Evolutionary conservation across 1,140 invertebrate species (phyloP), one percentile per base, ranked within the genome.

Genomic region (Drosophila biarmipes): DNA sequence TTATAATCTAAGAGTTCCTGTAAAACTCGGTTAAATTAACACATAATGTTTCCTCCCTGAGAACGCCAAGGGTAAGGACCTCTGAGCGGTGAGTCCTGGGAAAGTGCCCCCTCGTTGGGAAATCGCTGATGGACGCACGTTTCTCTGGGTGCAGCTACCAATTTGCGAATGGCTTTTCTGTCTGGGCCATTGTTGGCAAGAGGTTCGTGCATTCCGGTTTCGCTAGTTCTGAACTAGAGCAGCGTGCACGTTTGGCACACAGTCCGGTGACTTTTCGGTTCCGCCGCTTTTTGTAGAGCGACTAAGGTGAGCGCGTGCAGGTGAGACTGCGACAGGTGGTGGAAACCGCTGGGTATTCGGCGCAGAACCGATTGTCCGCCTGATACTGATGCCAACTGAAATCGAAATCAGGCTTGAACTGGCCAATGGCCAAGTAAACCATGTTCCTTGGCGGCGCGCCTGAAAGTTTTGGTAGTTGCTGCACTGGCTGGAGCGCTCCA

Each of bases 321-420:
- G 45, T 53, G 40, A 21, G 37, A 24, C 45, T 8, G 17, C 24
- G 66, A 37, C 53, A 4, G 24, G 24, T 24, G 24, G 51, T 34
- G 57, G 45, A 69, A 79, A 67, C 53, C 59, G 71, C 63, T 79
- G 75, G 62, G 67, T 58, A 71, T 80, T 74, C 77, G 58, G 46
- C 43, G 19, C 43, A 57, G 43, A 78, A 78, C 78, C 80, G 74
- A 78, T 72, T 72, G 64, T 69, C 35, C 40, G 59, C 31, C 29
- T 31, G 29, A 31, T 31, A 31, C 29, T 54, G 59, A 73, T 56
- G 66, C 11, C 57, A 63, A 80, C 66, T 67, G 57, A 74, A 74
- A 80, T 56, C 43, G 64, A 78, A 81, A 52, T 78, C 55, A 53
- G 24, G 35, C 46, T 57, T 48, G 14, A 69, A 79, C 59, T 74